A percentile compares a stretch with the other conserved stretches of the same genome.
phyloP scores from a whole-genome alignment of 2,113 vertebrate genomes.

The Dasyurus viverrinus region DNA sequence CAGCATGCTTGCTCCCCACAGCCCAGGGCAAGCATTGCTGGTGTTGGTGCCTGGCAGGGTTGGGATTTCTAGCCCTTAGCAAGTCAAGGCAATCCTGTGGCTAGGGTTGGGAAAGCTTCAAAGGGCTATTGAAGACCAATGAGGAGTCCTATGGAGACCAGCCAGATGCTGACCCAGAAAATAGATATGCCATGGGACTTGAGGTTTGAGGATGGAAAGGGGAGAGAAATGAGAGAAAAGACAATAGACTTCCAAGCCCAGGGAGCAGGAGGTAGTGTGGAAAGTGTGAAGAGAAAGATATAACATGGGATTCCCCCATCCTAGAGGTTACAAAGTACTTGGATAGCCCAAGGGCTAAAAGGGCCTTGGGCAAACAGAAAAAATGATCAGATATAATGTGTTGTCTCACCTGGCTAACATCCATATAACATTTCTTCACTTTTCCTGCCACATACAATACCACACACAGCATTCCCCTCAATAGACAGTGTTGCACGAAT shows the following conservation, averaged over 20 bases:
- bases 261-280: neutral
- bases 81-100: neutral
- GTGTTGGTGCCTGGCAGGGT: constrained; percentile 40
- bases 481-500: neutral
- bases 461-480: neutral
- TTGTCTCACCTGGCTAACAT: neutral
- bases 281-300: neutral
- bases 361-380: neutral
- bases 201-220: neutral
- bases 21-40: constrained; percentile 56
- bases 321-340: neutral
- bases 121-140: constrained; percentile 47
- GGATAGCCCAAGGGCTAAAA: neutral
- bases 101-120: constrained; percentile 34
- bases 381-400: neutral
- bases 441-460: neutral
- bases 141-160: neutral
- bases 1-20: neutral
- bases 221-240: neutral
- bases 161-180: neutral
- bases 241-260: neutral
- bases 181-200: neutral
- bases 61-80: constrained; percentile 13
- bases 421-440: neutral
- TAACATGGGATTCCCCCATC: neutral